phyloP scores from a whole-genome alignment of 1,140 invertebrate species.

The Fopius arisanus region DNA sequence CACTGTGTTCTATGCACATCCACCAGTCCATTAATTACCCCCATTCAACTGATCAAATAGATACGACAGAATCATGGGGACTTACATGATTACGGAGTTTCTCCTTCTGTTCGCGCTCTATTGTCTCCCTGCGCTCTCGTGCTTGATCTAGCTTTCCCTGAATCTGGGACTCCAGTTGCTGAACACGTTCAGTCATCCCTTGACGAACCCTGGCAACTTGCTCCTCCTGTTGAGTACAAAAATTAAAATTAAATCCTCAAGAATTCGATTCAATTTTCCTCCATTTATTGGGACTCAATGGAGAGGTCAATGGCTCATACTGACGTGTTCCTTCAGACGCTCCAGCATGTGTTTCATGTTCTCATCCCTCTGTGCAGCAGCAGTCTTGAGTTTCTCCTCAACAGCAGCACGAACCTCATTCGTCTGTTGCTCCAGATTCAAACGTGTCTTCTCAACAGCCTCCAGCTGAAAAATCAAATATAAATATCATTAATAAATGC shows the following conservation, averaged over 20 bases:
- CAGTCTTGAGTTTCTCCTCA: conserved; percentile 84
- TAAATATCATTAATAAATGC: neutral
- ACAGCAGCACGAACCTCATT: conserved; percentile 82
- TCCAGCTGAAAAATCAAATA: conserved; percentile 72
- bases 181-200: conserved; percentile 71
- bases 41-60: neutral
- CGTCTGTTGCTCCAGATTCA: conserved; percentile 82
- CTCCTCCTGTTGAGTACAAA: conserved; percentile 69
- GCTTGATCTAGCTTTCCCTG: conserved; percentile 78
- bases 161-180: conserved; percentile 73
- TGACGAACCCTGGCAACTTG: conserved; percentile 74
- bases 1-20: conserved; percentile 66
- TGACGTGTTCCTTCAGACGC: conserved; percentile 88
- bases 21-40: conserved; percentile 25
- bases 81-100: conserved; percentile 80
- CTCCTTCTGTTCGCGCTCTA: conserved; percentile 77
- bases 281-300: neutral
- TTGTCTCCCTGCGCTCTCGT: conserved; percentile 71
- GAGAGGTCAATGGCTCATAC: conserved; percentile 46
- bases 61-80: conserved; percentile 40
- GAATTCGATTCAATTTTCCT: conserved; percentile 1
- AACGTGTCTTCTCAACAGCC: conserved; percentile 83
- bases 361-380: conserved; percentile 83
- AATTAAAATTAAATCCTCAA: conserved; percentile 22
- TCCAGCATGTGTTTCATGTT: conserved; percentile 88